Evolutionary conservation across 37 sponge, comb jelly and placozoan genomes (phyloP).

Genomic region (Mnemiopsis leidyi): DNA sequence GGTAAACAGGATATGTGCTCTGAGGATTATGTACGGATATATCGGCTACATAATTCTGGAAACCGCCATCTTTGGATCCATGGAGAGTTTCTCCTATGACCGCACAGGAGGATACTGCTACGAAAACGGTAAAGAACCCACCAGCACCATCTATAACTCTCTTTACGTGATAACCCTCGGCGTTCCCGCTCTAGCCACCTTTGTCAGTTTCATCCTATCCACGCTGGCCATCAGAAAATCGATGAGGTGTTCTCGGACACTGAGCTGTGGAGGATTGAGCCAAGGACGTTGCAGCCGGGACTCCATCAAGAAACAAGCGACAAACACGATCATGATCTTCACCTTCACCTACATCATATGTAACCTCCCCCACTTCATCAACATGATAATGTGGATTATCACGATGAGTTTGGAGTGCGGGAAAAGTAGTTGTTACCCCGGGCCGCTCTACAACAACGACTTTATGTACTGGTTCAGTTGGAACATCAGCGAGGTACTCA

Average conservation of each 20-base stretch:
- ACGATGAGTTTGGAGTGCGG: neutral
- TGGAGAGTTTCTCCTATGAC: conserved; percentile 25
- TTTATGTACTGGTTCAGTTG: conserved; percentile 65
- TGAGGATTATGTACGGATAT: conserved; percentile 14
- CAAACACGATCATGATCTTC: conserved; percentile 36
- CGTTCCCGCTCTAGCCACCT: neutral
- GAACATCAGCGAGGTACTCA: conserved; percentile 62
- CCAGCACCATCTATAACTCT: neutral
- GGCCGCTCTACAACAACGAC: conserved; percentile 37
- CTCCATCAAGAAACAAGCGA: conserved; percentile 34
- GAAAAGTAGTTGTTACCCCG: conserved; percentile 40
- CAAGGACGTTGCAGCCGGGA: neutral
- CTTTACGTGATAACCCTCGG: conserved; percentile 40
- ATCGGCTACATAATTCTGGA: conserved; percentile 8
- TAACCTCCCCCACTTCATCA: conserved; percentile 44
- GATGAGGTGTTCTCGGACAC: neutral
- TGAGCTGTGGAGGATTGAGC: neutral
- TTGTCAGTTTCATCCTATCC: conserved; percentile 32
- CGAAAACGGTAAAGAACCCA: conserved; percentile 42
- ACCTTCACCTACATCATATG: conserved; percentile 59
- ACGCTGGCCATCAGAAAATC: neutral
- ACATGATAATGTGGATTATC: conserved; percentile 38
- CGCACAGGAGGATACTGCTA: conserved; percentile 46
- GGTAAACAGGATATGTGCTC: neutral
- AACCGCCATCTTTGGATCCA: neutral